phyloP scores from a whole-genome alignment of 2,888 invertebrate species.

The Taenaris catops region DNA sequence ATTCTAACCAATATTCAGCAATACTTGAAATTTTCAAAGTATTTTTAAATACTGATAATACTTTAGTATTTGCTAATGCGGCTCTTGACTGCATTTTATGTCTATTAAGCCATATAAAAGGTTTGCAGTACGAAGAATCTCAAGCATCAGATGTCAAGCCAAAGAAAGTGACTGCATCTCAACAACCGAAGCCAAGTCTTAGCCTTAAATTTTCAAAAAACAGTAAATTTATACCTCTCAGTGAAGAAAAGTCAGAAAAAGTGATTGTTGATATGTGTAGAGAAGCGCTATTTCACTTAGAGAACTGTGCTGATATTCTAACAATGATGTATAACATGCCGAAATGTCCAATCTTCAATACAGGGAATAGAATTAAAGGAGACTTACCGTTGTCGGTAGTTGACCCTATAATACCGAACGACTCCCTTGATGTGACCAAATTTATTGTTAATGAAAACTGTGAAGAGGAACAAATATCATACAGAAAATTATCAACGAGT shows the following conservation, averaged over 20 bases:
- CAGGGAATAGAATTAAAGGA: constrained; percentile 90
- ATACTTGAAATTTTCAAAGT: constrained; percentile 95
- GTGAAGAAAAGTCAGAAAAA: constrained; percentile 68
- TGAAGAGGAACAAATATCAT: constrained; percentile 83
- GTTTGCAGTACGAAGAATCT: constrained; percentile 81
- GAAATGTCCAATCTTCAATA: constrained; percentile 94
- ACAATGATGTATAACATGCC: constrained; percentile 97
- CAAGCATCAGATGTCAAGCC: constrained; percentile 64
- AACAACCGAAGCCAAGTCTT: constrained; percentile 56
- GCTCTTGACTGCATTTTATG: constrained; percentile 96
- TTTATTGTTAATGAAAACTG: constrained; percentile 84
- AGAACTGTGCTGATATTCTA: constrained; percentile 92
- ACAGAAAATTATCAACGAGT: constrained; percentile 79
- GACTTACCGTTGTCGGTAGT: constrained; percentile 89
- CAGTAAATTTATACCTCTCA: constrained; percentile 67
- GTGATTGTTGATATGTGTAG: constrained; percentile 82
- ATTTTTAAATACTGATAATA: constrained; percentile 95
- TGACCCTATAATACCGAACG: constrained; percentile 90
- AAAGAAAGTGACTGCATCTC: constrained; percentile 47
- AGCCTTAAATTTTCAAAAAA: constrained; percentile 68
- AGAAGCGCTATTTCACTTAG: constrained; percentile 91
- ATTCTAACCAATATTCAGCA: constrained; percentile 85
- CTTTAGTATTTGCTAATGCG: constrained; percentile 95
- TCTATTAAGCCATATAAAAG: constrained; percentile 87
- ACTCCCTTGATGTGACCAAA: constrained; percentile 83